Evolutionary conservation across 2,113 vertebrate genomes (phyloP).

Genomic region (Trematomus loennbergii): DNA sequence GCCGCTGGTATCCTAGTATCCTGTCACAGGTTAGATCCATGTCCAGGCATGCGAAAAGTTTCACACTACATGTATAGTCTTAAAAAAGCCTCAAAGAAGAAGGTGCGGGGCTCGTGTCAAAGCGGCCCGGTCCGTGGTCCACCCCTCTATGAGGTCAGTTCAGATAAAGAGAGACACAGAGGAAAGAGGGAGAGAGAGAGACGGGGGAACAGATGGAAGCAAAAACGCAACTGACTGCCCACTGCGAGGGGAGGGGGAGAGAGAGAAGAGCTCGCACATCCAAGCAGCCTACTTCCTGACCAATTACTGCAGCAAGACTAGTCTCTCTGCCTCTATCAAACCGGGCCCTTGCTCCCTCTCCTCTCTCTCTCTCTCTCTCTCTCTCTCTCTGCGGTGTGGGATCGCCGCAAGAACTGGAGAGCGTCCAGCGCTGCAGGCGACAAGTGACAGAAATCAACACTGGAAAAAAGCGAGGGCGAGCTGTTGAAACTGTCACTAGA

Average conservation of each 20-base stretch:
- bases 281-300: slow-evolving; percentile 79
- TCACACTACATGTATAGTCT: slow-evolving; percentile 26
- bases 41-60: slow-evolving; percentile 44
- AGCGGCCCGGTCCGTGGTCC: slow-evolving; percentile 59
- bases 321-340: slow-evolving; percentile 46
- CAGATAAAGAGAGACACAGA: slow-evolving; percentile 63
- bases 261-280: slow-evolving; percentile 64
- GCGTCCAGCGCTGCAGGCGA: slow-evolving; percentile 78
- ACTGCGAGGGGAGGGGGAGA: slow-evolving; percentile 55
- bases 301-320: slow-evolving; percentile 79
- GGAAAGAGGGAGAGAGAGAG: slow-evolving; percentile 31
- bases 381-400: slow-evolving; percentile 44
- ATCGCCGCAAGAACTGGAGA: slow-evolving; percentile 68
- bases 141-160: slow-evolving; percentile 80
- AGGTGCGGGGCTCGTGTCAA: slow-evolving; percentile 30
- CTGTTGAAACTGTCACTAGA: not conserved
- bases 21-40: slow-evolving; percentile 79
- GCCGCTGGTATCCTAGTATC: slow-evolving; percentile 64
- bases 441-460: slow-evolving; percentile 56
- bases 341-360: slow-evolving; percentile 33
- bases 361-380: slow-evolving; percentile 32
- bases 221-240: slow-evolving; percentile 71
- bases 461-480: slow-evolving; percentile 6
- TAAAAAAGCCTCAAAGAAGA: slow-evolving; percentile 8
- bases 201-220: slow-evolving; percentile 70